A percentile compares a stretch with the other conserved stretches of the same genome.
Conservation (phyloP, 2,113 vertebrate species). For the Tragelaphus scriptus region DNA sequence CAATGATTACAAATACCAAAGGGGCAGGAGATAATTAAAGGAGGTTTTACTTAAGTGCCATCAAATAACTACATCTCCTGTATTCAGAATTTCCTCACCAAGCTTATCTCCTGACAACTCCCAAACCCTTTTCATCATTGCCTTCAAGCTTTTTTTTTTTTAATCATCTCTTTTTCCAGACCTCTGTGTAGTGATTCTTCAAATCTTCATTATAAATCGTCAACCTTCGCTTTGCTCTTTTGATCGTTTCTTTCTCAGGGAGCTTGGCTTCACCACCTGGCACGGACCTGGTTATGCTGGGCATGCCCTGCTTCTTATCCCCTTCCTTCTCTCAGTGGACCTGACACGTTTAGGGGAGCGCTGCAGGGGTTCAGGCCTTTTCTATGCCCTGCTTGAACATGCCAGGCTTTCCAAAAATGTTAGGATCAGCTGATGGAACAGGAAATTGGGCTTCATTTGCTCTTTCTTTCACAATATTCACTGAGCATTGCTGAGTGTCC, state of each 20-base stretch:
- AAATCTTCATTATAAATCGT: not conserved
- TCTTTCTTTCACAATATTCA: not conserved
- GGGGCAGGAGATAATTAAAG: not conserved
- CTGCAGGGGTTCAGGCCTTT: not conserved
- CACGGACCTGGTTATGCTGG: not conserved
- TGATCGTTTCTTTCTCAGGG: not conserved
- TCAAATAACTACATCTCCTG: not conserved
- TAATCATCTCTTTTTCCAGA: not conserved
- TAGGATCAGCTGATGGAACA: not conserved
- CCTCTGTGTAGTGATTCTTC: not conserved
- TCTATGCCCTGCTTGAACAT: not conserved
- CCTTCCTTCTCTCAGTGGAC: too few relatives aligned
- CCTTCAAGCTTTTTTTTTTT: not conserved
- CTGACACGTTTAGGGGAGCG: not conserved
- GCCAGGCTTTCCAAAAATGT: not conserved
- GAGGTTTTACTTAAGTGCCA: not conserved
- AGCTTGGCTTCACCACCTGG: not conserved
- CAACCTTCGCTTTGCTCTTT: not conserved
- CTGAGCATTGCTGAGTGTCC: not conserved
- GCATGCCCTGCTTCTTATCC: not conserved
- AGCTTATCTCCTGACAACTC: not conserved
- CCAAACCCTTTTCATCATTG: not conserved
- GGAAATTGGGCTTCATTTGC: not conserved
- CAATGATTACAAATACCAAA: not conserved
- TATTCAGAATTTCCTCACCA: not conserved